Evolutionary conservation across 1,140 invertebrate genomes (phyloP).

Genomic region (Doryteuthis pealeii): DNA sequence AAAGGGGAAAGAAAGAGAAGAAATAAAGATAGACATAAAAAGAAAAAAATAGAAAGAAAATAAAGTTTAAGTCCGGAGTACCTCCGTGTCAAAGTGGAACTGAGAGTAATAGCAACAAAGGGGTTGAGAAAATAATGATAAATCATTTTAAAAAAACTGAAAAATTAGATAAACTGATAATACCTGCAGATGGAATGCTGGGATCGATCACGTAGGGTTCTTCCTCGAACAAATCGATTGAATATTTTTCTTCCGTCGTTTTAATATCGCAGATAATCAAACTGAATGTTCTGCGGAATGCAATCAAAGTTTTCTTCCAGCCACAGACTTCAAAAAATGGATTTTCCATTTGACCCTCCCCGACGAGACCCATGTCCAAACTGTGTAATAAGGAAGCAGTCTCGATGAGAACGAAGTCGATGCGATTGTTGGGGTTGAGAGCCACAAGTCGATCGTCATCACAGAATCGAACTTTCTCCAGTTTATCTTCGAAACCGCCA

Average conservation of each 20-base stretch:
- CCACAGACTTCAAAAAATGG: constrained; percentile 19
- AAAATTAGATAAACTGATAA: too few species aligned
- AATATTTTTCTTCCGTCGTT: neutral
- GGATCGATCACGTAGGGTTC: neutral
- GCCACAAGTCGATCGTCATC: constrained; percentile 28
- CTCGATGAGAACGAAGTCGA: constrained; percentile 20
- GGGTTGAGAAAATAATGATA: too few species aligned
- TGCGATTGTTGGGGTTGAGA: constrained; percentile 12
- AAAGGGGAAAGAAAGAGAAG: too few species aligned
- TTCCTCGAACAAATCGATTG: neutral
- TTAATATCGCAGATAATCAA: constrained; percentile 13
- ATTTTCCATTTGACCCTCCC: neutral
- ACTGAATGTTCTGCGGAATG: constrained; percentile 14
- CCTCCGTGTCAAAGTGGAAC: too few species aligned
- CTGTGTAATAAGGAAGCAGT: constrained; percentile 15
- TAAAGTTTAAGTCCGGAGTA: too few species aligned
- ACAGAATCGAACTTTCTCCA: constrained; percentile 25
- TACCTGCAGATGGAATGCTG: constrained; percentile 1
- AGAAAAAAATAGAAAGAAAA: too few species aligned
- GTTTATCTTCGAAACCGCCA: constrained; percentile 24
- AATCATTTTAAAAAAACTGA: too few species aligned
- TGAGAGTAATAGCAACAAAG: too few species aligned
- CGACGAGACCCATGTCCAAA: constrained; percentile 8
- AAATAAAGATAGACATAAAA: too few species aligned
- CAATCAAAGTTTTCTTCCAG: constrained; percentile 22